phyloP scores from a whole-genome alignment of 1,140 invertebrate species.

The Drosophila tani region DNA sequence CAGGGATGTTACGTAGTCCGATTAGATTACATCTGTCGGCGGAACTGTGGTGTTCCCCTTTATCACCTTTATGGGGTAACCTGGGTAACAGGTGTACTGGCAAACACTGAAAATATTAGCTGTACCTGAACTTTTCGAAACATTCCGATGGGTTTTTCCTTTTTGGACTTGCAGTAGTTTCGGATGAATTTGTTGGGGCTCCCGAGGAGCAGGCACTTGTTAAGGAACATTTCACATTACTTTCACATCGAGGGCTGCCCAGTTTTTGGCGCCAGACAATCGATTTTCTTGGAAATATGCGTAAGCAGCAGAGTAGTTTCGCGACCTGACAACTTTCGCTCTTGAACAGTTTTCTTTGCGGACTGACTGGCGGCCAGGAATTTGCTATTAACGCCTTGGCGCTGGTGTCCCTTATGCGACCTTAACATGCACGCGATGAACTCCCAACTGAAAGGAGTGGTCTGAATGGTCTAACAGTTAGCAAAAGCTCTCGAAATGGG shows the following conservation, averaged over 20 bases:
- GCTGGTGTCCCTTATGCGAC: constrained; percentile 59
- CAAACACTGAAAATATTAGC: background rate
- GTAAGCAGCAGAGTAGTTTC: background rate
- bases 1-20: constrained; percentile 24
- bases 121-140: constrained; percentile 65
- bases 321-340: constrained; percentile 38
- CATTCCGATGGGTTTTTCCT: constrained; percentile 49
- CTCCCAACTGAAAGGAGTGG: constrained; percentile 75
- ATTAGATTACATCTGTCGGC: constrained; percentile 63
- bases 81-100: constrained; percentile 40
- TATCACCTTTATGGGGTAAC: constrained; percentile 18
- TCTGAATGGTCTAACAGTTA: constrained; percentile 48
- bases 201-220: constrained; percentile 62
- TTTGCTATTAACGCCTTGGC: constrained; percentile 56
- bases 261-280: constrained; percentile 63
- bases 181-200: constrained; percentile 48
- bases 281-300: constrained; percentile 49
- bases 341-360: constrained; percentile 22
- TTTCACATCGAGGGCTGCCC: constrained; percentile 36
- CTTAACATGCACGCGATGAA: constrained; percentile 73
- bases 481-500: constrained; percentile 32
- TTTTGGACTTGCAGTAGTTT: constrained; percentile 38
- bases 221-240: constrained; percentile 74
- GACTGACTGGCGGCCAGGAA: background rate
- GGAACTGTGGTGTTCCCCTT: constrained; percentile 3